Percentiles rank a stretch among this genome's conserved stretches.
phyloP scores from a whole-genome alignment of 2,797 vertebrate genomes.

The Anabacerthia variegaticeps region DNA sequence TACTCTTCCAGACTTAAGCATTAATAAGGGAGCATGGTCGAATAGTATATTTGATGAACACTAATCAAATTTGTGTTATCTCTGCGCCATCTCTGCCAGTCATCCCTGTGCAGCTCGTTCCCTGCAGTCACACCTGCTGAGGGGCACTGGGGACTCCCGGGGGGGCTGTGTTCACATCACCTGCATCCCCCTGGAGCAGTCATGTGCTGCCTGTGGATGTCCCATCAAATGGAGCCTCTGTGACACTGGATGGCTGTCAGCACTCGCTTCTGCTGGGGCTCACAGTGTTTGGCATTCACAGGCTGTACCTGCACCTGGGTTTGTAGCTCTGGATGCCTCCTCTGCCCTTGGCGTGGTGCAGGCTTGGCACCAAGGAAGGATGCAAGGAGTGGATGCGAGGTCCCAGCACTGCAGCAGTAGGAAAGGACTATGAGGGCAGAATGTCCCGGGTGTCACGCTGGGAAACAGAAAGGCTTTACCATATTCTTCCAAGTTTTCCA shows the following conservation, averaged over 20 bases:
- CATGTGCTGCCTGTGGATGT: neutral
- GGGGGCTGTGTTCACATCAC: neutral
- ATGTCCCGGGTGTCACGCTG: neutral
- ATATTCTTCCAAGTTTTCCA: neutral
- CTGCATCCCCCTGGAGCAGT: neutral
- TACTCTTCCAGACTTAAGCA: conserved; percentile 23
- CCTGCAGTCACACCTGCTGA: neutral
- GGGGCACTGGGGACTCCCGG: neutral
- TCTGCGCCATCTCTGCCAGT: neutral
- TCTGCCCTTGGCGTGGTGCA: neutral
- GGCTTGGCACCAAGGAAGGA: too few relatives aligned
- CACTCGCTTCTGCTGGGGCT: neutral
- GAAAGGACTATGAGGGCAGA: neutral
- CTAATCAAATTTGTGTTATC: conserved; percentile 38
- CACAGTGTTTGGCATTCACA: neutral
- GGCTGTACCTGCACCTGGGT: neutral
- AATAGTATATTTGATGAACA: conserved; percentile 44
- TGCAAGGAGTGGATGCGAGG: neutral
- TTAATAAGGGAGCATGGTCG: conserved; percentile 17
- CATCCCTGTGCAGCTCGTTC: neutral
- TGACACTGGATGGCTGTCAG: neutral
- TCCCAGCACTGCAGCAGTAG: neutral
- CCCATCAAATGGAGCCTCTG: neutral
- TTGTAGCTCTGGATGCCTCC: neutral
- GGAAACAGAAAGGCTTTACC: neutral